These are phyloP conservation scores for Fulmarus glacialis DNA, from an alignment of 2,113 vertebrate genomes.

Conservation along the genomic window DNA sequence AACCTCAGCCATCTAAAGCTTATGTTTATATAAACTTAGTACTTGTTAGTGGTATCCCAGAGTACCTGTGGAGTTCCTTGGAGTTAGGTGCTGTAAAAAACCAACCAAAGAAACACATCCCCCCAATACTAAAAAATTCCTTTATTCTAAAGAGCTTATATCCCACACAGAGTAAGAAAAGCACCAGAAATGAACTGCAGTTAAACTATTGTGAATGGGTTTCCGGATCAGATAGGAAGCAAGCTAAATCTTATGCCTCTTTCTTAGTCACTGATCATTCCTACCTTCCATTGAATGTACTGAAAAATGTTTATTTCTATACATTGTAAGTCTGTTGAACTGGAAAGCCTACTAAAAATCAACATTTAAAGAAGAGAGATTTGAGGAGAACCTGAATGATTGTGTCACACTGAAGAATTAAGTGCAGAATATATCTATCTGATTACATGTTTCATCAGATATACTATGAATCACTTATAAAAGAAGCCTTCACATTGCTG, in stretches of 20 bases:
- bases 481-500: not conserved
- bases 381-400: not conserved
- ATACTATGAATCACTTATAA: not conserved
- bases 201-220: not conserved
- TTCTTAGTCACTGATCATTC: not conserved
- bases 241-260: not conserved
- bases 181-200: not conserved
- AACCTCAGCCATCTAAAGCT: not conserved
- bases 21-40: fast-evolving
- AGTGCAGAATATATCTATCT: not conserved
- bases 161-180: not conserved
- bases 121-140: fast-evolving
- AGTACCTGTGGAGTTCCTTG: not conserved
- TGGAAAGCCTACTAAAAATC: not conserved
- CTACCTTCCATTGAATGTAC: not conserved
- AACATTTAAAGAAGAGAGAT: not conserved
- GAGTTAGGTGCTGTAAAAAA: not conserved
- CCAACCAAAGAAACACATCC: fast-evolving
- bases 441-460: not conserved
- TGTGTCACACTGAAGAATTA: not conserved
- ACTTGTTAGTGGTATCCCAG: not conserved
- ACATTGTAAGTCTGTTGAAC: not conserved
- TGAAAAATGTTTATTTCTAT: not conserved
- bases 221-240: not conserved
- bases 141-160: not conserved